Base-by-base conservation (phyloP, 2,797 vertebrate genomes). In the Falco peregrinus region DNA sequence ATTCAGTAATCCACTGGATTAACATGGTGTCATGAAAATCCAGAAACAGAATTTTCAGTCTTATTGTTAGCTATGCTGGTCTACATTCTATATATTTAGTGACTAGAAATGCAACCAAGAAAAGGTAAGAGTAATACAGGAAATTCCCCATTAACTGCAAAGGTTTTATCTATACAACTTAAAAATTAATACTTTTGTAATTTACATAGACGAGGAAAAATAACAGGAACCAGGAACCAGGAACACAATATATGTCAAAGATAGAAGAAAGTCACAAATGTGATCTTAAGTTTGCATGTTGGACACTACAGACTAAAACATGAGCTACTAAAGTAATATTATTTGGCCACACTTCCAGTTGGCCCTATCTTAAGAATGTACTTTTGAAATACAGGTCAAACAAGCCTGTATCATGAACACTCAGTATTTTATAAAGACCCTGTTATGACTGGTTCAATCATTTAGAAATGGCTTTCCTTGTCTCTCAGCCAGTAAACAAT, bases 401-500 rank as follows among this genome's bases (percentile, higher is more conserved):
- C n/a, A 93, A 75, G 20, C 11, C 73, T 1, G 25, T 25, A 39
- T 8, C 13, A 78, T 0, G 1, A 76, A 63, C 63, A 1, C 17
- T 60, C 26, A 16, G 11, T 4, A 54, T 79, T 86, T 69, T 35
- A 68, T 1, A 39, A 3, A 60, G 28, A 78, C 9, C 8, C 13
- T 3, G 60, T 65, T 61, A 64, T 43, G 76, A 89, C 53, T 28
- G 12, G 19, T 61, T 59, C 65, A 28, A 56, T 64, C 0, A 71
- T 16, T 53, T 13, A 89, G 47, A 69, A 86, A 69, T 0, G 1
- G 6, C 22, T 84, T 33, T 81, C 51, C 47, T 50, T 0, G 0
- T 51, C 39, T 84, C 37, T 73, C 59, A 69, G 29, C 6, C 37
- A 68, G 47, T 56, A 67, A 67, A 16, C 43, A 53, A 29, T 29